Base-by-base conservation (phyloP, 2,113 vertebrate species). In the Eulemur rufifrons region DNA sequence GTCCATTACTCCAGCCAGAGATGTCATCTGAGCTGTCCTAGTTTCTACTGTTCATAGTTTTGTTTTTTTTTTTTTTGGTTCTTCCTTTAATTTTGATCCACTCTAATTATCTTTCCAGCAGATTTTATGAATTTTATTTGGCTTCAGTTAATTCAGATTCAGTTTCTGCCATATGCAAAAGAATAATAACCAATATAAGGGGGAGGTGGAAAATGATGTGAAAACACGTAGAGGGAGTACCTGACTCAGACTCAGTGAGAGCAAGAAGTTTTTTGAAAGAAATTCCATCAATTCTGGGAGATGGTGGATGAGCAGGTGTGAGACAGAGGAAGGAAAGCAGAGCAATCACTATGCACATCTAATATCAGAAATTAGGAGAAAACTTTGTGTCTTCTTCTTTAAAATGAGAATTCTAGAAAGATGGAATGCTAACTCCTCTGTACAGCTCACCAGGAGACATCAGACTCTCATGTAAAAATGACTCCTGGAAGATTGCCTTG, bases 81-180 rank as follows among this genome's bases (percentile, higher is more conserved):
- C 80, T 85, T 56, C 68, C 81, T 90, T 89, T 69, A 54, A 86
- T 89, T 76, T 68, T 89, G 13, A 89, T 77, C 27, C 73, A 82
- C n/a, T 63, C 64, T 66, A 71, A 9, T 42, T 17, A 12, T 45
- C 52, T 92, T 94, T 52, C 73, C 34, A 81, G 42, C 17, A 59
- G 45, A 89, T 29, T 66, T 91, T 39, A 29, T 52, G n/a, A 82
- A 82, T 73, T 95, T 95, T 71, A 66, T 89, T 92, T 96, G 71
- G 52, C 45, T 86, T 86, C 64, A 61, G 8, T 42, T 52, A 10
- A 27, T 63, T 96, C 47, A 83, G 52, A 9, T 86, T 91, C 39
- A 82, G 25, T 90, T 89, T 94, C n/a, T 82, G 42, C 80, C 77
- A 63, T 61, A 64, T 73, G 32, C 23, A 78, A 66, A 92, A 86